Base-by-base conservation (phyloP, 30 jellyfish, hydroid and myxozoan species). In the Nemopilema nomurai region DNA sequence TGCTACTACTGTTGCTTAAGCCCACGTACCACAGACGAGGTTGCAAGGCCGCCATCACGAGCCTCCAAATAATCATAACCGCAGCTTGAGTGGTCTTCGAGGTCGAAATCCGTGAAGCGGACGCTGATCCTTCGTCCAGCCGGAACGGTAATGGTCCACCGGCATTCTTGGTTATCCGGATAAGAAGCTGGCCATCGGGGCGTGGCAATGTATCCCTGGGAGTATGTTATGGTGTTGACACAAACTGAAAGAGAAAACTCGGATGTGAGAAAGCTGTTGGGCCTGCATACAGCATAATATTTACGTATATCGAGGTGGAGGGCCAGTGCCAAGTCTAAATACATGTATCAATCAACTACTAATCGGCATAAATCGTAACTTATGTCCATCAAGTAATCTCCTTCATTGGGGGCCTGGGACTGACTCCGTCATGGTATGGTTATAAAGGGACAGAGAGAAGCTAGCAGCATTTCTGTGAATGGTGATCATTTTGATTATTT, bases 151-250 rank as follows among this genome's bases (percentile, higher is more conserved):
- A 89, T 74, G 41, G 53, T 81, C 97, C 97, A 89, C 1, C 86
- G 52, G 81, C 97, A 89, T 13, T 24, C 71, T 26, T 50, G 24
- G 27, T n/a, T 74, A 67, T 73, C 21, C 8, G 97, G 97, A 51
- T 89, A 89, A 20, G 67, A 27, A 16, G 82, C 75, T 3, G 97
- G 97, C 87, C 87, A 89, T 17, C 78, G 68, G 32, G 97, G 97
- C 23, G 97, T 71, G 28, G 87, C 92, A 69, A 89, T 89, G 71
- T 69, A 81, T 13, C 97, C 97, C 76, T 75, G 90, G 8, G 97
- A 80, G 31, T 80, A 74, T 41, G 97, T 89, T 28, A 89, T 65
- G 1, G 87, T 69, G 57, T 63, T 57, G 70, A n/a, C 79, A 78
- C 97, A 89, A 18, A 67, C 97, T 89, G 77, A 16, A 77, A 83